Evolutionary conservation across 2,888 invertebrate genomes (phyloP).

Genomic region (Homarus gammarus): DNA sequence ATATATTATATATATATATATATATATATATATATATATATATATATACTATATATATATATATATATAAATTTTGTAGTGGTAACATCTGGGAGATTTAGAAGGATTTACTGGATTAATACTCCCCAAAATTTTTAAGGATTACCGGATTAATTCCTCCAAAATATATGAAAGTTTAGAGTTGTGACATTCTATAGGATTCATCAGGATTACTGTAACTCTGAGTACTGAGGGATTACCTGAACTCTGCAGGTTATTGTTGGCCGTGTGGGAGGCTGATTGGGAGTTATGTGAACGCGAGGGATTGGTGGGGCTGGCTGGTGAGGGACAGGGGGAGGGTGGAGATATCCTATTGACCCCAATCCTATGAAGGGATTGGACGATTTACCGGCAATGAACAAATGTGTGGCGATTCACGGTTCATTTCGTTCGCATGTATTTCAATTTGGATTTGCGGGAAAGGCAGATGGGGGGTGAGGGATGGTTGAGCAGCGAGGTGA

Average conservation of each 20-base stretch:
- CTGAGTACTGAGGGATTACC: neutral
- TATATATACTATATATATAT: too few species aligned
- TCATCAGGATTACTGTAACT: too few species aligned
- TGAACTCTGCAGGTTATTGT: neutral
- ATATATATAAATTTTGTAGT: too few species aligned
- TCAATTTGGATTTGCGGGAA: slow-evolving; percentile 19
- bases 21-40: too few species aligned
- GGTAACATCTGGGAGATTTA: too few species aligned
- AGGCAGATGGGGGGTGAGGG: neutral
- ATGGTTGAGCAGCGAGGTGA: neutral
- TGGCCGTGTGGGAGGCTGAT: neutral
- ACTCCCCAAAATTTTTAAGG: too few species aligned
- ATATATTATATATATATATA: too few species aligned
- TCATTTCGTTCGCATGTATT: slow-evolving; percentile 23
- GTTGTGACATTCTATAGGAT: too few species aligned
- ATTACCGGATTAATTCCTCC: too few species aligned
- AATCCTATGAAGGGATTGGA: slow-evolving; percentile 12
- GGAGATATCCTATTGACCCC: neutral
- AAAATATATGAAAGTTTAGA: too few species aligned
- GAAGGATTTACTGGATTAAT: too few species aligned
- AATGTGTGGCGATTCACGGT: slow-evolving; percentile 22
- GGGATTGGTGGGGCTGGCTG: neutral
- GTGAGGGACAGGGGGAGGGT: neutral
- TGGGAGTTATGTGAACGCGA: neutral
- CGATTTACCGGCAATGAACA: slow-evolving; percentile 31